Evolutionary conservation across 2,797 vertebrate genomes (phyloP).

Genomic region (Pantherophis alleghaniensis): DNA sequence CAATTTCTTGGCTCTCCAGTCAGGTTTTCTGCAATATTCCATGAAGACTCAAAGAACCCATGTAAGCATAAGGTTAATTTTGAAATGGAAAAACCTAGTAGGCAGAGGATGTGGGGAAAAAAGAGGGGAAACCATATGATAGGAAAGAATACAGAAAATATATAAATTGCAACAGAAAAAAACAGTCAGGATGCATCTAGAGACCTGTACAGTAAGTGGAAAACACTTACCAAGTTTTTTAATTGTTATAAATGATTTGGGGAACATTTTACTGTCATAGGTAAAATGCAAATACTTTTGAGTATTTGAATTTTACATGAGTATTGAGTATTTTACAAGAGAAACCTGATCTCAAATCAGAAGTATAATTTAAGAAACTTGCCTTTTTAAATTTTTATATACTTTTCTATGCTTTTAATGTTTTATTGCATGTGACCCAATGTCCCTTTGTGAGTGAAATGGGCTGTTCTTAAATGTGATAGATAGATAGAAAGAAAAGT

Average conservation of each 20-base stretch:
- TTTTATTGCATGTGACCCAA: not conserved
- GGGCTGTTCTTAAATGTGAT: not conserved
- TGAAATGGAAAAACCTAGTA: not conserved
- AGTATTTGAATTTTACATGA: not conserved
- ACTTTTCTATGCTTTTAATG: not conserved
- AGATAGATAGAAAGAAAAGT: not conserved
- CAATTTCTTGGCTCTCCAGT: not conserved
- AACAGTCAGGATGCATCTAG: not conserved
- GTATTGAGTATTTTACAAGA: not conserved
- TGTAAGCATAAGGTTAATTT: not conserved
- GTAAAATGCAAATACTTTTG: not conserved
- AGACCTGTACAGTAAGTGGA: not conserved
- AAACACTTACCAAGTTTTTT: not conserved
- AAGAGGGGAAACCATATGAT: not conserved
- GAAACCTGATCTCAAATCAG: not conserved
- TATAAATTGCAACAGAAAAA: not conserved
- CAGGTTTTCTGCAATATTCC: not conserved
- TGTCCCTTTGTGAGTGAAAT: not conserved
- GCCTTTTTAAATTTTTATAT: not conserved
- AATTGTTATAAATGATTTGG: not conserved
- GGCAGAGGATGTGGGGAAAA: accelerated
- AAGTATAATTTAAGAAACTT: not conserved
- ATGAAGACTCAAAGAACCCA: not conserved
- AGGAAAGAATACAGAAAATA: not conserved
- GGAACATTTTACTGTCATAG: not conserved